A percentile compares a stretch with the other conserved stretches of the same genome.
phyloP scores from a whole-genome alignment of 2,888 invertebrate genomes.

The Rhynchonema sp. region DNA sequence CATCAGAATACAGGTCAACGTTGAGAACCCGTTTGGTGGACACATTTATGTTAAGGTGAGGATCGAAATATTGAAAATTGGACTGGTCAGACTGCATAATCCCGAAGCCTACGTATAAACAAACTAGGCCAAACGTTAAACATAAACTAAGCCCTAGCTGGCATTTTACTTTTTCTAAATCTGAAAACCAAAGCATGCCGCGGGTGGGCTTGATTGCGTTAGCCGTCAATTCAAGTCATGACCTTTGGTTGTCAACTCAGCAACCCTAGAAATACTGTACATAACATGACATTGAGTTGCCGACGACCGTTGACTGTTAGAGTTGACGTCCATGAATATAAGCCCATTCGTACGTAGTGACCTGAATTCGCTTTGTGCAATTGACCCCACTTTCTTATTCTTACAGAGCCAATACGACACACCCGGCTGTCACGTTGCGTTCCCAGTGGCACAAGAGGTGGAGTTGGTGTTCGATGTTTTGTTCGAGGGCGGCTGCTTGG shows the following conservation, averaged over 20 bases:
- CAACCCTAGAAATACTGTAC: too few species aligned
- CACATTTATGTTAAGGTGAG: slow-evolving; percentile 24
- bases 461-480: slow-evolving; percentile 21
- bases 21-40: slow-evolving; percentile 14
- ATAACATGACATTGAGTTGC: too few species aligned
- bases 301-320: too few species aligned
- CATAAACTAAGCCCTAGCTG: too few species aligned
- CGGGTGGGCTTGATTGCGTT: too few species aligned
- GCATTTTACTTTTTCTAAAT: too few species aligned
- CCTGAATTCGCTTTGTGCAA: neutral
- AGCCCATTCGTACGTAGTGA: too few species aligned
- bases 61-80: neutral
- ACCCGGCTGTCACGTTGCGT: slow-evolving; percentile 15
- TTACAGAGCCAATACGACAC: slow-evolving; percentile 6
- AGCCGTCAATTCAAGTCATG: too few species aligned
- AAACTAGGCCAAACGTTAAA: neutral
- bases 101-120: neutral
- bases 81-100: neutral
- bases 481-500: slow-evolving; percentile 19
- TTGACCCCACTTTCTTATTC: neutral
- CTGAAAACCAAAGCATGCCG: too few species aligned
- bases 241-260: too few species aligned
- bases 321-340: too few species aligned
- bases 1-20: neutral
- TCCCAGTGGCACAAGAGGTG: slow-evolving; percentile 10